Evolutionary conservation across 2,797 vertebrate genomes (phyloP), one percentile per base, ranked within the genome.

Genomic region (Sciurus vulgaris): DNA sequence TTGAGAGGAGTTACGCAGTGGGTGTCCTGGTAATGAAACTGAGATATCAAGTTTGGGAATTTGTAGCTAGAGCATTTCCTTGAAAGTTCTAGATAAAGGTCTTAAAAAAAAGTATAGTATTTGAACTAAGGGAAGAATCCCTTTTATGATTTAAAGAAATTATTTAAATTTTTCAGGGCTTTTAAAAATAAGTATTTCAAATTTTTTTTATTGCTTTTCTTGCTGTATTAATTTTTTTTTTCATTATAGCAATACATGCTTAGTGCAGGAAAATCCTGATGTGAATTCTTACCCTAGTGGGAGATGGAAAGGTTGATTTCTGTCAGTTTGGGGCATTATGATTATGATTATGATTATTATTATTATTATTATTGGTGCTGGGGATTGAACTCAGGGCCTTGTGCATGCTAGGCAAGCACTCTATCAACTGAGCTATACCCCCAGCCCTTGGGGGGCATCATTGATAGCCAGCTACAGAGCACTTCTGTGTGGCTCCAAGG

Each of bases 101-200:
- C 95, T 96, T 94, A 54, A 76, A 81, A 81, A 92, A 92, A 90
- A 95, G 38, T 56, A 10, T 3, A 44, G 84, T 86, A 63, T 70
- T 77, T 65, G 79, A 93, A 67, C 84, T 91, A 61, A 92, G 73
- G 51, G 76, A 89, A 54, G 26, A 79, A 47, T 59, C 33, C 30
- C 49, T 72, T 44, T 89, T 91, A 38, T 63, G 76, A 91, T 63
- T 94, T 79, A 81, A 74, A 83, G 49, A 95, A 65, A 9, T 79
- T 77, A 63, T 33, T 92, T 91, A 91, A 86, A 35, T 95, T 93
- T 72, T 28, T 30, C 9, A 94, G n/a, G 69, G 84, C 79, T 88
- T 95, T 86, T 41, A 92, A 92, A 92, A 92, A 51, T 70, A 69
- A 87, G n/a, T 94, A 78, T 93, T 76, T 38, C 69, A 49, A 89